phyloP scores from a whole-genome alignment of 2,113 vertebrate genomes.

The Megaptera novaeangliae region DNA sequence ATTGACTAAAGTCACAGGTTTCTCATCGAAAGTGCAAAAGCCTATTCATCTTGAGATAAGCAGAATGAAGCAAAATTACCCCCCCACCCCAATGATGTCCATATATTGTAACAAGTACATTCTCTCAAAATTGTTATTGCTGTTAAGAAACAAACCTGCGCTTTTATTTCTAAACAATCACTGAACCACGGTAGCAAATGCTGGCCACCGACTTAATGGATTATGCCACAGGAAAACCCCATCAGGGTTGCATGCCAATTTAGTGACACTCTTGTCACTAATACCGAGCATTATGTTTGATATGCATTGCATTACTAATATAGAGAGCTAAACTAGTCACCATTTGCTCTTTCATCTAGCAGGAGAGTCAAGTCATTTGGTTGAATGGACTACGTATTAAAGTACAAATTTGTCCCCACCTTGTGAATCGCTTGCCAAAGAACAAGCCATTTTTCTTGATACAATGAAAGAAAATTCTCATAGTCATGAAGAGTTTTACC shows the following conservation, averaged over 20 bases:
- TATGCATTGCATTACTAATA: conserved; percentile 46
- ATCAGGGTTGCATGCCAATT: conserved; percentile 56
- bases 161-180: conserved; percentile 52
- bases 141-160: conserved; percentile 58
- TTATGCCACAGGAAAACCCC: conserved; percentile 54
- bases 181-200: conserved; percentile 53
- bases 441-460: conserved; percentile 66
- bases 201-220: conserved; percentile 59
- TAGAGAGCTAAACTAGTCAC: conserved; percentile 54
- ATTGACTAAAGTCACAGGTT: conserved; percentile 69
- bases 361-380: conserved; percentile 60
- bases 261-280: conserved; percentile 57
- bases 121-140: conserved; percentile 51
- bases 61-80: conserved; percentile 73
- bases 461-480: conserved; percentile 66
- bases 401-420: conserved; percentile 68
- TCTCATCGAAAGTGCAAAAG: conserved; percentile 76
- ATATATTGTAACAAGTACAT: conserved; percentile 48
- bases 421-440: conserved; percentile 56
- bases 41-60: conserved; percentile 58
- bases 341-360: conserved; percentile 28
- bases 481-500: conserved; percentile 64
- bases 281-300: conserved; percentile 29
- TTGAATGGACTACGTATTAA: conserved; percentile 33
- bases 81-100: conserved; percentile 70